phyloP scores from a whole-genome alignment of 2,888 invertebrate genomes.

The Quadroppia sp. region DNA sequence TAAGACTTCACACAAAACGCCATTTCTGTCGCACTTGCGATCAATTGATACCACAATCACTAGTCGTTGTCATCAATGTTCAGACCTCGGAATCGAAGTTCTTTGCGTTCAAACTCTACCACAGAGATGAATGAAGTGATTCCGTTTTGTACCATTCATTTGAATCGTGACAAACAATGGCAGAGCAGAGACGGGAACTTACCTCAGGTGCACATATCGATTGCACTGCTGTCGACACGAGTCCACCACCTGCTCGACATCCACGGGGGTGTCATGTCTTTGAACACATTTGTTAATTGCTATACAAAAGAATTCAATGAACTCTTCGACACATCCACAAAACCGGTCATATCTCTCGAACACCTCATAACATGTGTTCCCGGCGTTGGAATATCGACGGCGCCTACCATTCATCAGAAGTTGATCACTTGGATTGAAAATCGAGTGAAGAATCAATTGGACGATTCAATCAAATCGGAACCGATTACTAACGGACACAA shows the following conservation, averaged over 20 bases:
- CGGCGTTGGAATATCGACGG: conserved; percentile 57
- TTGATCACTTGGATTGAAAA: too few relatives aligned
- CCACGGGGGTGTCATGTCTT: conserved; percentile 71
- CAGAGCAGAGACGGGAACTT: too few relatives aligned
- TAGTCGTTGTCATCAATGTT: too few relatives aligned
- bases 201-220: conserved; percentile 51
- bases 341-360: conserved; percentile 69
- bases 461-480: neutral
- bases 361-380: conserved; percentile 79
- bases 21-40: too few relatives aligned
- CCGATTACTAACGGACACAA: conserved; percentile 6
- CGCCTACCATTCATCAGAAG: conserved; percentile 10
- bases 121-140: too few relatives aligned
- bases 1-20: too few relatives aligned
- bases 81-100: too few relatives aligned
- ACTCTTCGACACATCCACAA: conserved; percentile 6
- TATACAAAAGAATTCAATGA: conserved; percentile 24
- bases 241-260: conserved; percentile 65
- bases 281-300: conserved; percentile 64
- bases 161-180: too few relatives aligned
- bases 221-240: conserved; percentile 63
- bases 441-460: neutral
- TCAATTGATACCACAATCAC: too few relatives aligned
- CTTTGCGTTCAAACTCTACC: too few relatives aligned
- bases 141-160: too few relatives aligned